phyloP scores from a whole-genome alignment of 2,113 vertebrate genomes.

The Oryzias woworae region DNA sequence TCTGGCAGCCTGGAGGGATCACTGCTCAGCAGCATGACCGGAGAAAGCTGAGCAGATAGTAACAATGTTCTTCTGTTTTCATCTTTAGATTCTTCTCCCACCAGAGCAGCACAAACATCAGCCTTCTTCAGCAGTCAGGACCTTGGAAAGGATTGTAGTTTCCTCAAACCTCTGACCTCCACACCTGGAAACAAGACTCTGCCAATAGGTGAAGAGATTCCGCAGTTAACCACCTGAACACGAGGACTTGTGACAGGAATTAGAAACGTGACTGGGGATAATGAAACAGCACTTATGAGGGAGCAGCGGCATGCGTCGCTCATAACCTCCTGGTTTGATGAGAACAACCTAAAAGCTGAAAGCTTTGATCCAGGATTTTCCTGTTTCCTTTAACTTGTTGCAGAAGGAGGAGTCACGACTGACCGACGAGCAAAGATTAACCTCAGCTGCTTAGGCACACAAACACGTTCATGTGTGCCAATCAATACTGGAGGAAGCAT shows the following conservation, averaged over 20 bases:
- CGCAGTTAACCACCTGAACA: neutral
- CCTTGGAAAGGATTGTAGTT: conserved; percentile 79
- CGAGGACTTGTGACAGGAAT: too few relatives aligned
- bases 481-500: conserved; percentile 63
- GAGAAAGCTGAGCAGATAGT: neutral
- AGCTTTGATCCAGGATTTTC: conserved; percentile 44
- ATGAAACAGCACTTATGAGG: too few relatives aligned
- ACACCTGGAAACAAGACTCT: conserved; percentile 86
- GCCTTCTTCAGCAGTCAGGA: conserved; percentile 87
- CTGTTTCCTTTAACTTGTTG: conserved; percentile 9
- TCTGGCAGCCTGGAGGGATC: neutral
- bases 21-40: neutral
- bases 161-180: conserved; percentile 87
- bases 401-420: conserved; percentile 31
- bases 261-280: too few relatives aligned
- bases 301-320: too few relatives aligned
- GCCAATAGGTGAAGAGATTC: conserved; percentile 80
- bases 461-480: conserved; percentile 12
- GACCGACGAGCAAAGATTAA: conserved; percentile 56
- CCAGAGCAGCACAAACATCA: conserved; percentile 77
- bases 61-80: conserved; percentile 9
- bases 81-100: conserved; percentile 85
- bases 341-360: neutral
- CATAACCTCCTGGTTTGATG: neutral
- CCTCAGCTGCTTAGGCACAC: conserved; percentile 23